Base-by-base conservation (phyloP, 92 coral and sea anemone species). In the Montipora capitata region DNA sequence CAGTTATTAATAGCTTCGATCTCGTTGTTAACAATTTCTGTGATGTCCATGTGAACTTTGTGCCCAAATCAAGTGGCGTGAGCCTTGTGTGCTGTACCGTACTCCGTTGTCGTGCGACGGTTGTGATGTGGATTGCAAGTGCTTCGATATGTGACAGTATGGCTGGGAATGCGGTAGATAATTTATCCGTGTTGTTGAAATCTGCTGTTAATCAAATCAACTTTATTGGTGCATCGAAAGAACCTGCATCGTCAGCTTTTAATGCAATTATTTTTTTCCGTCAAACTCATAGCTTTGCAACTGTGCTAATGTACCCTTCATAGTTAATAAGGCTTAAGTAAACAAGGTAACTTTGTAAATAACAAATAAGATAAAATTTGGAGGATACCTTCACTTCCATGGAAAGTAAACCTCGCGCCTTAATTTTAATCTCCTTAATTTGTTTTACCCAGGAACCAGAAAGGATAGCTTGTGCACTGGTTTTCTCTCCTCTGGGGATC, bases 41-140 rank as follows among this genome's bases (percentile, higher is more conserved):
- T 82, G 68, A 71, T 57, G 72, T 71, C 45, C 35, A 59, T 83
- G 71, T 83, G 87, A 83, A 43, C 79, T 42, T 72, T 61, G 85
- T 81, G 85, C 67, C 45, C 9, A 72, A 71, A 27, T 71, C 58
- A 83, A 82, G 45, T 82, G 79, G 57, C 59, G 14, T 71, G 78
- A 69, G 35, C 79, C n/a, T 56, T 83, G 42, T 35, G 18, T 13
- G 42, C 56, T 77, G 45, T 83, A 58, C 69, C 35, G 35, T 27
- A 27, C 35, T 27, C 56, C 73, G 76, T 81, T 81, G 85, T 83
- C 79, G 41, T 73, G 44, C 61, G 78, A 58, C 79, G 7, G 18
- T 58, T 83, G 72, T 72, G 61, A 83, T 69, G 79, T 54, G n/a
- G 45, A 72, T 44, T 72, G 15, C 79, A 68, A 52, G 57, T 27